Evolutionary conservation across 2,888 invertebrate species (phyloP), one percentile per base, ranked within the genome.

Genomic region (Sipunculus nudus): DNA sequence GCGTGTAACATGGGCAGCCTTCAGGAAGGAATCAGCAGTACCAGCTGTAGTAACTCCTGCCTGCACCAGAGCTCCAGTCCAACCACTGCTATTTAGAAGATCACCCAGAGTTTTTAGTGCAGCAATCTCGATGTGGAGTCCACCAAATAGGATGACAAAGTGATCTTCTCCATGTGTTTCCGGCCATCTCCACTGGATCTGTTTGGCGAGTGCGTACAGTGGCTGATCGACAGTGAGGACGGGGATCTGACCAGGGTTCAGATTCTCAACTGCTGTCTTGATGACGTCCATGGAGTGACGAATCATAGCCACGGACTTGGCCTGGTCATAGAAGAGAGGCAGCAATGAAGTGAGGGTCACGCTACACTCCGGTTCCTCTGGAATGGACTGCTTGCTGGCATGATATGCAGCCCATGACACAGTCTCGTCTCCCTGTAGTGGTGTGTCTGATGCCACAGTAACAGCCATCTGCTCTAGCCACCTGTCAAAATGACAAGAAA

Each of bases 51-150:
- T 49, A 35, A 67, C n/a, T n/a, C n/a, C n/a, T n/a, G n/a, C n/a
- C n/a, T n/a, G n/a, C n/a, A n/a, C n/a, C n/a, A n/a, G n/a, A n/a
- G n/a, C n/a, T n/a, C n/a, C n/a, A n/a, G n/a, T n/a, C n/a, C n/a
- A n/a, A n/a, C n/a, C n/a, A n/a, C n/a, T n/a, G n/a, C n/a, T n/a
- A n/a, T n/a, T n/a, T n/a, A n/a, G n/a, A n/a, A n/a, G n/a, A n/a
- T n/a, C 61, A 23, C 67, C 67, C 13, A 68, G 0, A 21, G 56
- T 47, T 25, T 54, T 70, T 54, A 56, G 49, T 13, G 53, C 32
- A 35, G 67, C 60, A 53, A 61, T 64, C 47, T 71, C 62, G 41
- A 63, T 63, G 46, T 70, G 65, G 32, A 71, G 46, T 31, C 70
- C 69, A 21, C 67, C 64, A 35, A 70, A 53, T n/a, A n/a, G n/a